A percentile compares a stretch with the other conserved stretches of the same genome.
phyloP scores from a whole-genome alignment of 2,113 vertebrate genomes.

The Megaceryle torquata region DNA sequence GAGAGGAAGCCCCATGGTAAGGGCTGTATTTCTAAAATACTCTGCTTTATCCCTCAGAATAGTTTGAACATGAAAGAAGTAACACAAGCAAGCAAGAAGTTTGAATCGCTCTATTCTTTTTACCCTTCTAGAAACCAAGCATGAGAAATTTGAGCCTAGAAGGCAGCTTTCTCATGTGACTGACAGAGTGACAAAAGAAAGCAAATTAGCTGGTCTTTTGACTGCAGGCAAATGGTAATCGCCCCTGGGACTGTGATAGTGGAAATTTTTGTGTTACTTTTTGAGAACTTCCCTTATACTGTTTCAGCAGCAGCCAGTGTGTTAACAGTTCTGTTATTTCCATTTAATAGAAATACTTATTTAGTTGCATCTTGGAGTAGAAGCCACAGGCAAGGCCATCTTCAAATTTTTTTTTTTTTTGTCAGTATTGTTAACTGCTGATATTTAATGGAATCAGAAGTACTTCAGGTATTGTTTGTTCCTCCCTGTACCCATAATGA shows the following conservation, averaged over 20 bases:
- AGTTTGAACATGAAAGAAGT: background rate
- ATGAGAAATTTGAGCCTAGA: background rate
- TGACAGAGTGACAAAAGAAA: background rate
- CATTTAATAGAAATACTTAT: background rate
- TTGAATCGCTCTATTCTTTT: background rate
- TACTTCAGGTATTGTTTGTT: background rate
- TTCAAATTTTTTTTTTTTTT: background rate
- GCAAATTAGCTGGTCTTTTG: background rate
- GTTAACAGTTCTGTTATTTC: background rate
- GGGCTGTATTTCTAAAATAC: background rate
- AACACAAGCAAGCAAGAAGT: background rate
- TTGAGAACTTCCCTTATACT: background rate
- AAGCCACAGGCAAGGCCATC: background rate
- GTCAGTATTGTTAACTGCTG: background rate
- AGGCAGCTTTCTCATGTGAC: background rate
- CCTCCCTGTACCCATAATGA: background rate
- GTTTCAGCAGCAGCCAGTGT: background rate
- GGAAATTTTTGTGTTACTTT: background rate
- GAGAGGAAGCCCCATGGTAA: fast-evolving
- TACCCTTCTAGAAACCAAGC: background rate
- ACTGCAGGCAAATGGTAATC: background rate
- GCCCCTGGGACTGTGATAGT: background rate
- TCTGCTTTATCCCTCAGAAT: background rate
- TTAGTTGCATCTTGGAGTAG: background rate
- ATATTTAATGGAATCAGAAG: background rate